phyloP scores from a whole-genome alignment of 2,888 invertebrate genomes.

The Spodoptera littoralis region DNA sequence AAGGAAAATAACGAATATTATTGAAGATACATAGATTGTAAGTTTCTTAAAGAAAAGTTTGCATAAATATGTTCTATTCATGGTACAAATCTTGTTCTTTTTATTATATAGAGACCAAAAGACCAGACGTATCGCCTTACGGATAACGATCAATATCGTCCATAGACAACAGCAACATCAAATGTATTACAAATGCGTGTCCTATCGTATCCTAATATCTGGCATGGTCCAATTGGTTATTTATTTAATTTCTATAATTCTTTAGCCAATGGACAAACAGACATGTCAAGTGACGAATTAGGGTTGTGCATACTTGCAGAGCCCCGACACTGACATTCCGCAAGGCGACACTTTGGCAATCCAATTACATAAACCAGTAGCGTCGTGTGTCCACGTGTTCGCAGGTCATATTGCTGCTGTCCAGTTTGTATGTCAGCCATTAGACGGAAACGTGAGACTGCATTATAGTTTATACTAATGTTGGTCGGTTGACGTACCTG shows the following conservation, averaged over 20 bases:
- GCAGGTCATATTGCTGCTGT: slow-evolving; percentile 27
- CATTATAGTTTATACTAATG: slow-evolving; percentile 36
- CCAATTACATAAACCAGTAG: slow-evolving; percentile 43
- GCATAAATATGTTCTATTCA: too few species aligned
- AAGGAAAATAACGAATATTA: too few species aligned
- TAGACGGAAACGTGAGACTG: slow-evolving; percentile 40
- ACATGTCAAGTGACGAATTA: slow-evolving; percentile 18
- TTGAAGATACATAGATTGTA: too few species aligned
- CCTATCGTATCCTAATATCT: too few species aligned
- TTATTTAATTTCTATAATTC: neutral
- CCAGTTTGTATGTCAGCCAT: slow-evolving; percentile 27
- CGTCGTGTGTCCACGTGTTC: slow-evolving; percentile 35
- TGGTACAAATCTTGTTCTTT: too few species aligned
- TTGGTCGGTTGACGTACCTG: slow-evolving; percentile 9
- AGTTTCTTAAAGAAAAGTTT: too few species aligned
- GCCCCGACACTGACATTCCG: slow-evolving; percentile 34
- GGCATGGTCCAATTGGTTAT: too few species aligned
- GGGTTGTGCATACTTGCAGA: slow-evolving; percentile 8
- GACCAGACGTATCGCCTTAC: too few species aligned
- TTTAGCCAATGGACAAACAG: neutral
- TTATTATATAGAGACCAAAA: too few species aligned
- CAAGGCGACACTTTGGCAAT: slow-evolving; percentile 38
- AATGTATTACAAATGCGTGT: too few species aligned
- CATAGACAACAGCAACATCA: too few species aligned
- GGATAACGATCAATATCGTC: too few species aligned